Conservation (phyloP, 2,797 vertebrate species). For the Alauda arvensis region DNA sequence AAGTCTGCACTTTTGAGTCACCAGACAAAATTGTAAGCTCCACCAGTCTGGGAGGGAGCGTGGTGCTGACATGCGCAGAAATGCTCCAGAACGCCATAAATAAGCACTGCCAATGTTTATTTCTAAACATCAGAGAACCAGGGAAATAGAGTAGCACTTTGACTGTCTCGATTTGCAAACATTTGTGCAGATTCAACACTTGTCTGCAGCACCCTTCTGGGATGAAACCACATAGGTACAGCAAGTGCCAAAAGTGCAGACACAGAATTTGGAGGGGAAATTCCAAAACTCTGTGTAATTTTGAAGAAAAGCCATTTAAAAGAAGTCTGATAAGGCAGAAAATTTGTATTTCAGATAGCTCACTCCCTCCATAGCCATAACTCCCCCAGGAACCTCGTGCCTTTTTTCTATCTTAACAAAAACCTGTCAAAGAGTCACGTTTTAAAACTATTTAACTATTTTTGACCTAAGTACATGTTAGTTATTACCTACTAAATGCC, state of each 20-base stretch:
- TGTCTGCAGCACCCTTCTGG: constrained; percentile 60
- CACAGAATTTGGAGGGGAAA: constrained; percentile 27
- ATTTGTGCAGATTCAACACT: constrained; percentile 64
- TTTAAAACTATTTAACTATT: neutral
- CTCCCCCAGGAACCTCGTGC: neutral
- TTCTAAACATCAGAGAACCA: constrained; percentile 66
- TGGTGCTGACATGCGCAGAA: constrained; percentile 52
- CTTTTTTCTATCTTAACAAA: neutral
- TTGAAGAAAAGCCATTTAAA: constrained; percentile 6
- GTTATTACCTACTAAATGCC: neutral
- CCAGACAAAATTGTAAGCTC: constrained; percentile 14
- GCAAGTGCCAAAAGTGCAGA: constrained; percentile 57
- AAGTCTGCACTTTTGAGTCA: constrained; percentile 32
- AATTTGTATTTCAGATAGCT: neutral
- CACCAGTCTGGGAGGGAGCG: neutral
- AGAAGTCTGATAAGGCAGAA: neutral
- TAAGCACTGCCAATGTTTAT: constrained; percentile 67
- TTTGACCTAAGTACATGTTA: neutral
- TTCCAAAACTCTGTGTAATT: constrained; percentile 2
- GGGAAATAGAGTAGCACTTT: constrained; percentile 56
- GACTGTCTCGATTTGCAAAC: constrained; percentile 56
- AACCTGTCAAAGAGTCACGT: neutral
- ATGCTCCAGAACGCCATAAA: constrained; percentile 34
- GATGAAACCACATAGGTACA: constrained; percentile 35
- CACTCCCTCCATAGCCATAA: neutral